These are phyloP conservation scores for Amiota mariae DNA, from an alignment of 2,888 invertebrate species.

Conservation along the genomic window DNA sequence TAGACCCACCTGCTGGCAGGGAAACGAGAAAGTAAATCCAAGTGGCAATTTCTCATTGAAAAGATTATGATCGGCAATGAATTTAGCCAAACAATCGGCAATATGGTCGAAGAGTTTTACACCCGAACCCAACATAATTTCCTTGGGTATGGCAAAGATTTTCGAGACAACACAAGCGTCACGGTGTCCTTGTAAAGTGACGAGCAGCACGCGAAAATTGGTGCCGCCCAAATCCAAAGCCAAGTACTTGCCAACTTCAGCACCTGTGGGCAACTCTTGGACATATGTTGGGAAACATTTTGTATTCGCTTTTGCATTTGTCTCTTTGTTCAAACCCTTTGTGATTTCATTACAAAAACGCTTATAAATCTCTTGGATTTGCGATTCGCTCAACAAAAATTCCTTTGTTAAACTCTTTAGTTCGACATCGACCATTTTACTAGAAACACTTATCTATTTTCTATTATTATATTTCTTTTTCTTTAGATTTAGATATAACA, in stretches of 20 bases:
- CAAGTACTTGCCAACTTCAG: constrained; percentile 93
- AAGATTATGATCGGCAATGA: constrained; percentile 87
- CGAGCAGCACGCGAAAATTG: constrained; percentile 95
- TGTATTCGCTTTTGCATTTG: constrained; percentile 84
- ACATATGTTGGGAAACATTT: constrained; percentile 98
- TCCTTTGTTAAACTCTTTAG: constrained; percentile 75
- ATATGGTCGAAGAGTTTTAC: constrained; percentile 93
- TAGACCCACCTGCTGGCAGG: constrained; percentile 88
- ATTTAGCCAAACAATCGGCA: constrained; percentile 91
- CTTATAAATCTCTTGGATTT: constrained; percentile 83
- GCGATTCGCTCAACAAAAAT: constrained; percentile 84
- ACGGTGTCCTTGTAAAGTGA: constrained; percentile 84
- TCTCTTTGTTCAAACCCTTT: constrained; percentile 84
- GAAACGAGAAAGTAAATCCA: constrained; percentile 98
- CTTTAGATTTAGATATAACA: constrained; percentile 16
- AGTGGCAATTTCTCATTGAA: constrained; percentile 83
- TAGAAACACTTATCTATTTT: neutral
- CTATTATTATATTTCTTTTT: constrained; percentile 30
- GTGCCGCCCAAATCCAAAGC: constrained; percentile 98
- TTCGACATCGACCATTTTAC: constrained; percentile 58
- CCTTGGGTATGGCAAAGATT: constrained; percentile 94
- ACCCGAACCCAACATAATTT: constrained; percentile 94
- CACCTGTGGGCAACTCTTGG: constrained; percentile 93
- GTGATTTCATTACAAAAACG: constrained; percentile 83
- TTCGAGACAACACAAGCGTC: constrained; percentile 95